Percentiles rank a stretch among this genome's conserved stretches.
Conservation (phyloP, 2,888 invertebrate species). For the Oconnorella tubifera region DNA sequence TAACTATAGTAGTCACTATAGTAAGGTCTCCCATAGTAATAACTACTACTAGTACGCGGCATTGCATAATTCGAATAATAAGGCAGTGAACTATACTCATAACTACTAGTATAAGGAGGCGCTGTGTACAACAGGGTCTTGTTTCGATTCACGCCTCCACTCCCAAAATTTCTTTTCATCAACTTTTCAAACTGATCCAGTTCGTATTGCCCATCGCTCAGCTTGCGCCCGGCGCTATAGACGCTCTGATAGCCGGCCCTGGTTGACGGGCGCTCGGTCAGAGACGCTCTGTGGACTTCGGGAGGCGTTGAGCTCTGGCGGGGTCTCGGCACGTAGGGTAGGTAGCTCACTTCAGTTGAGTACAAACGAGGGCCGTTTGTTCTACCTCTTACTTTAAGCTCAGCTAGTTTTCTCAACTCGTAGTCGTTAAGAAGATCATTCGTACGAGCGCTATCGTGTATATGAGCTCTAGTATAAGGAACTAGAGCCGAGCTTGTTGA, state of each 20-base stretch:
- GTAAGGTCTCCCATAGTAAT: background rate
- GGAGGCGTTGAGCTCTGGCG: background rate
- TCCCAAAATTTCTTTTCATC: background rate
- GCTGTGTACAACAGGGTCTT: constrained; percentile 2
- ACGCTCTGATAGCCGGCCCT: background rate
- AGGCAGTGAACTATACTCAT: background rate
- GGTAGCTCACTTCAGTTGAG: background rate
- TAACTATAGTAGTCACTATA: constrained; percentile 1
- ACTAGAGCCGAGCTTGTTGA: background rate
- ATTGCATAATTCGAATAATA: background rate
- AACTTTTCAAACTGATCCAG: constrained; percentile 10
- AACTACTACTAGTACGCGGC: background rate
- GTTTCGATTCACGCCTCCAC: background rate
- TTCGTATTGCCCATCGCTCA: constrained; percentile 2
- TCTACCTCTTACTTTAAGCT: background rate
- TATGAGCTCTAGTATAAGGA: background rate
- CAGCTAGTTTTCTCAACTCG: background rate
- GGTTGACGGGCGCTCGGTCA: background rate
- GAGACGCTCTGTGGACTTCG: background rate
- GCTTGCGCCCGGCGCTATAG: background rate
- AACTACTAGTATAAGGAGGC: background rate
- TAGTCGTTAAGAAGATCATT: background rate
- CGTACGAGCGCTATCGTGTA: background rate
- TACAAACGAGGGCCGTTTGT: background rate
- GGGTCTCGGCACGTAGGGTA: background rate